Evolutionary conservation across 1,140 invertebrate species (phyloP), one percentile per base, ranked within the genome.

Genomic region (Teleogryllus occipitalis): DNA sequence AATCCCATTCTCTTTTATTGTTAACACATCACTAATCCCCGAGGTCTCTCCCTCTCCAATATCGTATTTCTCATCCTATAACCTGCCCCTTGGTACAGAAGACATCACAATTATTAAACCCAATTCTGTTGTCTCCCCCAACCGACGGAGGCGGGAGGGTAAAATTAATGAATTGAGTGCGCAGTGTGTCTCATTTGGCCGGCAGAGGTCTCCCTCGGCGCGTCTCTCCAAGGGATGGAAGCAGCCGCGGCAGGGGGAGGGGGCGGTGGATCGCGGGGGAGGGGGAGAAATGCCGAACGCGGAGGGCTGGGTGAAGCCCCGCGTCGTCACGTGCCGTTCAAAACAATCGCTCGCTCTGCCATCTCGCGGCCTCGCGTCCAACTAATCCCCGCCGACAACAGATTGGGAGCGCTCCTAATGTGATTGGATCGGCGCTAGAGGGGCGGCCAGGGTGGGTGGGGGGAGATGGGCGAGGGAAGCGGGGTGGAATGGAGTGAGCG

Each of bases 91-190:
- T 18, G 54, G 10, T 65, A 65, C 54, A 65, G 54, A 65, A 65
- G 54, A 65, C 54, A 65, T 65, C 54, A 65, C 54, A 65, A 65
- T 65, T 65, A 65, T 65, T 65, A 65, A 65, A 65, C 54, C 54
- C 54, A 65, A 65, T 65, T 65, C 54, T 65, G 10, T 65, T 65
- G 54, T 65, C 54, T 65, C 54, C 54, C 54, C 18, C 54, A 65
- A 10, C 54, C 10, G 10, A 14, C 54, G 10, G 18, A 65, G 10
- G 54, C 18, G 18, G 54, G 54, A 65, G 54, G 54, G 54, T 65
- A 65, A 65, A 65, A 65, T 65, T 65, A 65, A 65, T 65, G 54
- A 65, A 65, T 65, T 65, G 54, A 65, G 54, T 65, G 54, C 54
- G 54, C 18, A 65, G 54, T 65, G 54, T 65, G 54, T 65, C 54